Evolutionary conservation across 2,113 vertebrate species (phyloP), one percentile per base, ranked within the genome.

Genomic region (Potamarius usumacintae): DNA sequence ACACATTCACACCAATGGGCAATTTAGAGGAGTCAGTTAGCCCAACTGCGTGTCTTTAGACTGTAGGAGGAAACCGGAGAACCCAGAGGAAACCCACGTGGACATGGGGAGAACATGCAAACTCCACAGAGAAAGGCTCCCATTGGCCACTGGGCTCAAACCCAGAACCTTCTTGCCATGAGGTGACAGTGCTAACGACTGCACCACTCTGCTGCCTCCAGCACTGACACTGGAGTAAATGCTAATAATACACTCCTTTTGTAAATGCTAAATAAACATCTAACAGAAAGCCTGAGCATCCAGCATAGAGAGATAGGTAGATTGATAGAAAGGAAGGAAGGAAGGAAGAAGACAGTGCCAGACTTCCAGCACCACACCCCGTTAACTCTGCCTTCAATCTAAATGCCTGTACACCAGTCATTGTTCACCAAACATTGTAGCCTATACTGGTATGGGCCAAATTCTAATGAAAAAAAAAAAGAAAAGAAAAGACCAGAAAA

Each of bases 401-500:
- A 48, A 82, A 60, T 60, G 15, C 15, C 10, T 2, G 18, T 42
- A 14, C 11, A 4, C 30, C 57, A 25, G 20, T 60, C 57, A 62
- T 18, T 82, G 30, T 62, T 34, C 57, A 48, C 14, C 3, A n/a
- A 30, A 69, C 11, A 53, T 14, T 53, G 25, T 27, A 10, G 42
- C 25, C n/a, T 53, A 53, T 1, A 17, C 14, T 27, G n/a, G 48
- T 67, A 5, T 27, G 8, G 60, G 48, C 15, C 48, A 53, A 65
- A 67, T 18, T 69, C 12, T 55, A 69, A 69, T 27, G 14, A 0
- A 27, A 69, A 83, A 52, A 30, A 42, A 30, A n/a, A n/a, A n/a
- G n/a, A n/a, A n/a, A n/a, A n/a, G 74, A 72, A 77, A 84, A 5
- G 25, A 77, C 63, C 52, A 42, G 50, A 85, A 53, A 63, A 63